phyloP scores from a whole-genome alignment of 2,888 invertebrate genomes.

The Phaedon cochleariae region DNA sequence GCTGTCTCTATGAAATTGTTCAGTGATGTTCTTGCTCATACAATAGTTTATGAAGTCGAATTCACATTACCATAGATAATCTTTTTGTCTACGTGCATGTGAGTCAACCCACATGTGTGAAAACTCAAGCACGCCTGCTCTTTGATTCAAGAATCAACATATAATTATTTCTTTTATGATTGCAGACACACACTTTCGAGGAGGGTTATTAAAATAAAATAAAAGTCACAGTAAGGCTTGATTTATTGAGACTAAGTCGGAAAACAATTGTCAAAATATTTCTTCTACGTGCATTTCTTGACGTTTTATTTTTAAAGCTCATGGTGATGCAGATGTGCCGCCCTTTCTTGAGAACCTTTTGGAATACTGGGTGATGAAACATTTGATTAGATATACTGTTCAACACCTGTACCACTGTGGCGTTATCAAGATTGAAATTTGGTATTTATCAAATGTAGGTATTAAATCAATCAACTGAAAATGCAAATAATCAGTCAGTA shows the following conservation, averaged over 20 bases:
- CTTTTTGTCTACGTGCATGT: conserved; percentile 7
- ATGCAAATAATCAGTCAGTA: too few relatives aligned
- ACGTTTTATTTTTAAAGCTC: conserved; percentile 1
- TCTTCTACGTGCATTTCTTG: conserved; percentile 26
- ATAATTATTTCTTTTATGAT: conserved; percentile 34
- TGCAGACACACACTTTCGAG: conserved; percentile 26
- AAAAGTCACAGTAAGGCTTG: conserved; percentile 41
- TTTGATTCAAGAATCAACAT: conserved; percentile 20
- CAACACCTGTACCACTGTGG: too few relatives aligned
- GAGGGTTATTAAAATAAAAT: conserved; percentile 48
- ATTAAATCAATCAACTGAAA: too few relatives aligned
- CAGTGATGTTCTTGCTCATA: too few relatives aligned
- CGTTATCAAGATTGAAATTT: too few relatives aligned
- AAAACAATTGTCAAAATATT: conserved; percentile 49
- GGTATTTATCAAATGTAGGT: too few relatives aligned
- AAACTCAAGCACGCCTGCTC: conserved; percentile 20
- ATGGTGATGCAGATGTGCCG: conserved; percentile 5
- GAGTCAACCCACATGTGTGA: conserved; percentile 21
- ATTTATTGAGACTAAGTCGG: conserved; percentile 40
- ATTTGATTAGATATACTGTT: too few relatives aligned
- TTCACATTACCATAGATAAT: too few relatives aligned
- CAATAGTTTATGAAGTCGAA: too few relatives aligned
- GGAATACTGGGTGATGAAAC: background rate
- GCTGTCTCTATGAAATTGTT: too few relatives aligned
- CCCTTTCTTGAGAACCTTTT: background rate